Evolutionary conservation across 1,140 invertebrate species (phyloP).

Genomic region (Dolichoris vasculosae): DNA sequence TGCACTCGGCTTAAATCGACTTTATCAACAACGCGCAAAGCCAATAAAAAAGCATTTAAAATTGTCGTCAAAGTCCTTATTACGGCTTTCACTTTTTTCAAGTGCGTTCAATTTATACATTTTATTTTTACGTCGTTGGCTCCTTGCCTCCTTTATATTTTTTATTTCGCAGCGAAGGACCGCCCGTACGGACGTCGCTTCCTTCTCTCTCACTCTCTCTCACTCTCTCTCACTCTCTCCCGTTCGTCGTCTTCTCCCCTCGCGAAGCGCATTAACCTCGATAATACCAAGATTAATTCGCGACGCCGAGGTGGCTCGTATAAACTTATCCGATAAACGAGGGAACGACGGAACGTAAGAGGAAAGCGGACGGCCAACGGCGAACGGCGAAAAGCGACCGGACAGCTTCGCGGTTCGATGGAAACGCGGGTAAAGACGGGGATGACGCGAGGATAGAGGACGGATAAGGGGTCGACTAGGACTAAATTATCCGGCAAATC

Average conservation of each 20-base stretch:
- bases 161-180: not conserved
- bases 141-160: conserved; percentile 30
- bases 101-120: not conserved
- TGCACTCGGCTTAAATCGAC: too few species aligned
- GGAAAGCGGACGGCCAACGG: not conserved
- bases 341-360: not conserved
- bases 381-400: not conserved
- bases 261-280: conserved; percentile 38
- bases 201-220: conserved; percentile 12
- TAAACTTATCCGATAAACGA: conserved; percentile 24
- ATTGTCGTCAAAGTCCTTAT: not conserved
- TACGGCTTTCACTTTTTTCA: not conserved
- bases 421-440: not conserved
- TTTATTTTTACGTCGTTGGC: conserved; percentile 32
- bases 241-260: conserved; percentile 20
- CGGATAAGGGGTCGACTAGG: conserved; percentile 25
- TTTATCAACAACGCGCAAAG: too few species aligned
- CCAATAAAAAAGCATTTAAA: not conserved
- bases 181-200: not conserved
- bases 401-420: not conserved
- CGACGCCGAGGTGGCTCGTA: not conserved
- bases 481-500: not conserved
- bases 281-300: conserved; percentile 40
- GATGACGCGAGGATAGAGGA: not conserved
- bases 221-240: not conserved